Percentiles rank a stretch among this genome's conserved stretches.
Evolutionary conservation across 1,140 invertebrate species (phyloP).

Genomic region (Pemphigus obesinymphae): DNA sequence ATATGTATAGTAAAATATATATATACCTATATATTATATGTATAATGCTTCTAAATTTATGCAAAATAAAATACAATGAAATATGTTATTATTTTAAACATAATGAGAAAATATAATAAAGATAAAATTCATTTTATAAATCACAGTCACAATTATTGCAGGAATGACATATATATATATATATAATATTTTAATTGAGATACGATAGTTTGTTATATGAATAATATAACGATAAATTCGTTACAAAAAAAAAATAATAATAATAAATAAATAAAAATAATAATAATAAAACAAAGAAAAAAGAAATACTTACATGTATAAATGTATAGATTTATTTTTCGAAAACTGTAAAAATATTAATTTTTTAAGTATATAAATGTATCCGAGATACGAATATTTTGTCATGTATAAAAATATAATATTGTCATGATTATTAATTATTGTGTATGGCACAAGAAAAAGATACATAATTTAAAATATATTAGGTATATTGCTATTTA

Average conservation of each 20-base stretch:
- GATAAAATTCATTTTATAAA: constrained; percentile 32
- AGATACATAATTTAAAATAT: constrained; percentile 15
- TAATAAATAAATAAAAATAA: neutral
- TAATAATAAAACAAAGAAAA: too few relatives aligned
- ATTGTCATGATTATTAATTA: constrained; percentile 16
- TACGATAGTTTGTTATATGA: neutral
- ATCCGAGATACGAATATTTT: neutral
- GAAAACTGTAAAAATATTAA: neutral
- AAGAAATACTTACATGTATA: too few relatives aligned
- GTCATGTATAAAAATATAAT: constrained; percentile 26
- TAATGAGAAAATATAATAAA: constrained; percentile 39
- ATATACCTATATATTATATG: neutral
- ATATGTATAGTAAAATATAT: neutral
- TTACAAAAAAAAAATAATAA: neutral
- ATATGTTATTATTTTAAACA: constrained; percentile 17
- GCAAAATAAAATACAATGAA: constrained; percentile 6
- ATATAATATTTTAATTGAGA: neutral
- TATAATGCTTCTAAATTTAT: neutral
- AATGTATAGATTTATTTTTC: neutral
- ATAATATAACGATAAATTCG: too few relatives aligned
- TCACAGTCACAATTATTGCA: constrained; percentile 37
- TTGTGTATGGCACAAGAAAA: constrained; percentile 30
- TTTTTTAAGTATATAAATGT: neutral
- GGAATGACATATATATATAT: constrained; percentile 14
- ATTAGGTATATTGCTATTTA: neutral